Evolutionary conservation across 2,113 vertebrate species (phyloP).

Genomic region (Tetraodon nigroviridis): DNA sequence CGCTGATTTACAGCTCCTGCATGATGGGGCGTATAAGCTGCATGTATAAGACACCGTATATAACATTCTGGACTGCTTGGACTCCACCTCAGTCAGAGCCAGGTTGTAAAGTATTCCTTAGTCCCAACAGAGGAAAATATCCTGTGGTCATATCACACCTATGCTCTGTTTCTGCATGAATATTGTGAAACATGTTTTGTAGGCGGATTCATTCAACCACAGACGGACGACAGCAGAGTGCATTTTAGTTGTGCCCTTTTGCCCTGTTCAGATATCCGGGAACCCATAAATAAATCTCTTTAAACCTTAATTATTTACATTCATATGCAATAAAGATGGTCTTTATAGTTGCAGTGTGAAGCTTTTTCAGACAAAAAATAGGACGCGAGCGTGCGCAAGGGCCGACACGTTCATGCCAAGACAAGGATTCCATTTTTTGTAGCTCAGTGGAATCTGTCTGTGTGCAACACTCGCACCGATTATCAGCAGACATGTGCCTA

Average conservation of each 20-base stretch:
- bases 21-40: slow-evolving; percentile 11
- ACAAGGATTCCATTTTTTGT: too few species aligned
- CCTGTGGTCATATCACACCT: background rate
- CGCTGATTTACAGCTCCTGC: slow-evolving; percentile 39
- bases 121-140: background rate
- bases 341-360: too few species aligned
- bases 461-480: background rate
- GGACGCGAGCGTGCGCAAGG: too few species aligned
- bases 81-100: background rate
- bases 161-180: background rate
- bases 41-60: slow-evolving; percentile 4
- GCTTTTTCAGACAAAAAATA: too few species aligned
- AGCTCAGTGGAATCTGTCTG: too few species aligned
- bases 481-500: slow-evolving; percentile 4
- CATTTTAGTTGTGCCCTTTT: slow-evolving; percentile 31
- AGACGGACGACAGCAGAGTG: slow-evolving; percentile 21
- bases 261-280: slow-evolving; percentile 7
- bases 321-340: background rate
- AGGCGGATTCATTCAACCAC: slow-evolving; percentile 11
- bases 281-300: slow-evolving; percentile 1
- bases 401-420: too few species aligned
- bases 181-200: slow-evolving; percentile 4
- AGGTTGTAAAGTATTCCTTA: background rate
- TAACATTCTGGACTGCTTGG: background rate
- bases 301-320: slow-evolving; percentile 11